Percentiles rank a stretch among this genome's conserved stretches.
Evolutionary conservation across 2,888 invertebrate species (phyloP).

Genomic region (Euproctis similis): DNA sequence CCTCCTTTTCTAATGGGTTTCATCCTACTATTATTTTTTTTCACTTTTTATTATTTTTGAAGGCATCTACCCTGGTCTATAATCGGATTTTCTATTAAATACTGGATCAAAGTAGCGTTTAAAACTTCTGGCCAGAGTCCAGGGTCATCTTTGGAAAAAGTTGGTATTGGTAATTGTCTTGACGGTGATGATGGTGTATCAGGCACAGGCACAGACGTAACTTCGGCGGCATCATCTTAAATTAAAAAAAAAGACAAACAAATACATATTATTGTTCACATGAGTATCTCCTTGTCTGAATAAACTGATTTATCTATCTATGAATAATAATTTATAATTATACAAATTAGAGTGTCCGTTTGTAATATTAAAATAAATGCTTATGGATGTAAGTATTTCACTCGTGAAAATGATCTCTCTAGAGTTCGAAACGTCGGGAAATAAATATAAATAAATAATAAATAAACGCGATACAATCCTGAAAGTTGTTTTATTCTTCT

Average conservation of each 20-base stretch:
- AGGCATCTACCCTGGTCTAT: too few species aligned
- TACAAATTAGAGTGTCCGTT: too few species aligned
- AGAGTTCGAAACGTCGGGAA: too few species aligned
- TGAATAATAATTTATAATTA: neutral
- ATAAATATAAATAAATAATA: too few species aligned
- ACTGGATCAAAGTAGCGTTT: slow-evolving; percentile 13
- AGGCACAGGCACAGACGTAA: slow-evolving; percentile 9
- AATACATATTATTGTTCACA: slow-evolving; percentile 7
- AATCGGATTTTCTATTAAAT: slow-evolving; percentile 11
- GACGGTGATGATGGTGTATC: slow-evolving; percentile 10
- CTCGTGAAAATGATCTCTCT: too few species aligned
- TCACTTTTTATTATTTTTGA: too few species aligned
- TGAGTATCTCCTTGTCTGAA: slow-evolving; percentile 1
- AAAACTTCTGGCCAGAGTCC: slow-evolving; percentile 12
- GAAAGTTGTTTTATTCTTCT: too few species aligned
- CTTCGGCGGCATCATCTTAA: slow-evolving; percentile 9
- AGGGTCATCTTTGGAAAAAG: slow-evolving; percentile 10
- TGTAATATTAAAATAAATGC: too few species aligned
- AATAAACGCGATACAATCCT: too few species aligned
- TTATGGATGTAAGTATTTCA: neutral
- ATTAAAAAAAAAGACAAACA: slow-evolving; percentile 9
- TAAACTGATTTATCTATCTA: neutral
- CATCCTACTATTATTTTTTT: too few species aligned
- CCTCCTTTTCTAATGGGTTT: too few species aligned
- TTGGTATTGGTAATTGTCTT: slow-evolving; percentile 11